These are phyloP conservation scores for Pseudeuparius sepicola DNA, from an alignment of 2,888 invertebrate genomes.

Conservation along the genomic window DNA sequence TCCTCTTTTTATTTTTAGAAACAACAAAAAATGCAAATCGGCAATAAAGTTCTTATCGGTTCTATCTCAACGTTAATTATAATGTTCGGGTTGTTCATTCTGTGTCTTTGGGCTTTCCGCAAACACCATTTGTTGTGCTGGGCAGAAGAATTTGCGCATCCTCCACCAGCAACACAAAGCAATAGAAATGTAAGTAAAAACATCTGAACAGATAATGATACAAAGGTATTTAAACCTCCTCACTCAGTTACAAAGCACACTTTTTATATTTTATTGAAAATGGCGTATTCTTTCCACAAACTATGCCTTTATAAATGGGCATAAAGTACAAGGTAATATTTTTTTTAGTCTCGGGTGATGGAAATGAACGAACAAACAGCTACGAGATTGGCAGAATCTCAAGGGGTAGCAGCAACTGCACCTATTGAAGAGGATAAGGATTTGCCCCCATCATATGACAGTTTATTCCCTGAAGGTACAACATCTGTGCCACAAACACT, in stretches of 20 bases:
- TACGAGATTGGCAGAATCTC: slow-evolving; percentile 21
- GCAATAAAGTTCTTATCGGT: slow-evolving; percentile 40
- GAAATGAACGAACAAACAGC: slow-evolving; percentile 29
- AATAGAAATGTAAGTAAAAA: slow-evolving; percentile 14
- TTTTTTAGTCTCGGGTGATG: slow-evolving; percentile 26
- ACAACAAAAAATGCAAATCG: too few relatives aligned
- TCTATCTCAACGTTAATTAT: slow-evolving; percentile 41
- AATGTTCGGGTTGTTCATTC: slow-evolving; percentile 41
- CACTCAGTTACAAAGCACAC: too few relatives aligned
- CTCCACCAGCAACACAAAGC: slow-evolving; percentile 20
- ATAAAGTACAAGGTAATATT: too few relatives aligned
- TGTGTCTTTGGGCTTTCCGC: slow-evolving; percentile 42
- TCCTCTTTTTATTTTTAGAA: too few relatives aligned
- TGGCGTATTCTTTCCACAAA: too few relatives aligned
- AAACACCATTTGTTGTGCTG: slow-evolving; percentile 43
- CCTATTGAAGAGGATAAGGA: slow-evolving; percentile 41
- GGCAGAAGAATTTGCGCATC: slow-evolving; percentile 39
- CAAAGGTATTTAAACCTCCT: too few relatives aligned
- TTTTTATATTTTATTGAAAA: too few relatives aligned
- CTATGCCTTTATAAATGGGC: too few relatives aligned
- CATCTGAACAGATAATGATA: neutral
- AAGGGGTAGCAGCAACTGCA: too few relatives aligned
- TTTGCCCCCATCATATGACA: slow-evolving; percentile 47
- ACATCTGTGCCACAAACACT: too few relatives aligned
- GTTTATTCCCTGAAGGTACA: slow-evolving; percentile 45